Evolutionary conservation across 2,888 invertebrate species (phyloP), one percentile per base, ranked within the genome.

Genomic region (Chrysomela aeneicollis): DNA sequence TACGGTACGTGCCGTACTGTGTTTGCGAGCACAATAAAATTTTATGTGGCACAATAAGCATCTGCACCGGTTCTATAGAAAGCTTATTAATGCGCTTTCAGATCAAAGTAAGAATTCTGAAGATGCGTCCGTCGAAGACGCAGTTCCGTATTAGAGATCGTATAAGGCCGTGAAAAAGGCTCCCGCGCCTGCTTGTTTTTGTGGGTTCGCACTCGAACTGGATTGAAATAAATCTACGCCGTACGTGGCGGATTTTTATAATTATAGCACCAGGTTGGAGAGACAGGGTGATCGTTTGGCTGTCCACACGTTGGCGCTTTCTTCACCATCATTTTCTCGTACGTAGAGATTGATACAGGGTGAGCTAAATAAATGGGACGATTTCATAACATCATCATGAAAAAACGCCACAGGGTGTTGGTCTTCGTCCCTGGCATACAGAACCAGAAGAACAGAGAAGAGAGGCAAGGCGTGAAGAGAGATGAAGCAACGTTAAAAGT

Each of bases 141-240:
- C 69, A 70, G 70, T 72, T 72, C 71, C 71, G 69, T 64, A 68
- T 73, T 73, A 73, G 73, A 71, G 69, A 71, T 68, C 70, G 64
- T 58, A 64, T 66, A 67, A 66, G 59, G 66, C 70, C 63, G 65
- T 64, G 64, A 59, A 59, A 65, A 67, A 68, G 65, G 69, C 71
- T 72, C 72, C 69, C 70, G 69, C 69, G 66, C 71, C 51, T 50
- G 17, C 50, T 51, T n/a, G 55, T 61, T 61, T 64, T 61, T 64
- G 61, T 58, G 21, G 61, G 15, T 42, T 42, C 42, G 42, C 42
- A 51, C 47, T 35, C 37, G 46, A 58, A 58, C 57, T 64, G 61
- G 57, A 61, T 35, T 64, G 50, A 61, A 60, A 61, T 61, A 61
- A 61, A 64, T 64, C 61, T 58, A 60, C 35, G 35, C 12, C 10